Conservation (phyloP, 2,113 vertebrate species). For the Heterotis niloticus region DNA sequence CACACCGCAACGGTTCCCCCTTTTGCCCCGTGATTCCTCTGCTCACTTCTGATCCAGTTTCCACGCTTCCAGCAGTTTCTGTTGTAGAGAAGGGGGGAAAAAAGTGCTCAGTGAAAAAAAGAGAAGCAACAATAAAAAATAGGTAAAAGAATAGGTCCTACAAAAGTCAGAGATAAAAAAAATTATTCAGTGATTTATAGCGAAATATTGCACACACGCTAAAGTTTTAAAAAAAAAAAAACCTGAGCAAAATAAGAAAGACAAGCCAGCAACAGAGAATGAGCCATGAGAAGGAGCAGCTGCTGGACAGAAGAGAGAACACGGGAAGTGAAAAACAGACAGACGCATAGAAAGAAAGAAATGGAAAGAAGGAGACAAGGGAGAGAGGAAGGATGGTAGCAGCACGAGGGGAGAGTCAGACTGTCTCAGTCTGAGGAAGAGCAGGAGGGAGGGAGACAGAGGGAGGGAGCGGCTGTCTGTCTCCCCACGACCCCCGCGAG, state of each 20-base stretch:
- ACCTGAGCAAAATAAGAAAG: constrained; percentile 43
- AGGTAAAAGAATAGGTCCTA: background rate
- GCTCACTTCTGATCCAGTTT: constrained; percentile 9
- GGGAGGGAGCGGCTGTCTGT: background rate
- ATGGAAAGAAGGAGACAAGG: constrained; percentile 22
- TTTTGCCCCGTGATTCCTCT: background rate
- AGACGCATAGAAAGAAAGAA: constrained; percentile 18
- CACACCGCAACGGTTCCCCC: background rate
- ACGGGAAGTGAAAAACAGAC: constrained; percentile 21
- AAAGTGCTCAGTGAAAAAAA: background rate
- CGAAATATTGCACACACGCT: background rate
- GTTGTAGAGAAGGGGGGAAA: background rate
- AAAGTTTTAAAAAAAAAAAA: constrained; percentile 13
- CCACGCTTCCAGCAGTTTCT: constrained; percentile 46
- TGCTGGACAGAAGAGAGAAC: background rate
- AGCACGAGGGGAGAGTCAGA: background rate
- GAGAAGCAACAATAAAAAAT: background rate
- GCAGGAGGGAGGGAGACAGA: background rate
- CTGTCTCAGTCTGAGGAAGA: background rate
- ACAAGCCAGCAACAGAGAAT: constrained; percentile 60
- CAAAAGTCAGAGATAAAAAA: constrained; percentile 6
- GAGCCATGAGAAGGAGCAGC: constrained; percentile 14
- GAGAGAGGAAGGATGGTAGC: background rate
- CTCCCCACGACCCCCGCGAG: constrained; percentile 19
- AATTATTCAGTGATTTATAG: background rate